These are phyloP conservation scores for Pristionchus exspectatus DNA, from an alignment of 2,888 invertebrate genomes.

Conservation along the genomic window DNA sequence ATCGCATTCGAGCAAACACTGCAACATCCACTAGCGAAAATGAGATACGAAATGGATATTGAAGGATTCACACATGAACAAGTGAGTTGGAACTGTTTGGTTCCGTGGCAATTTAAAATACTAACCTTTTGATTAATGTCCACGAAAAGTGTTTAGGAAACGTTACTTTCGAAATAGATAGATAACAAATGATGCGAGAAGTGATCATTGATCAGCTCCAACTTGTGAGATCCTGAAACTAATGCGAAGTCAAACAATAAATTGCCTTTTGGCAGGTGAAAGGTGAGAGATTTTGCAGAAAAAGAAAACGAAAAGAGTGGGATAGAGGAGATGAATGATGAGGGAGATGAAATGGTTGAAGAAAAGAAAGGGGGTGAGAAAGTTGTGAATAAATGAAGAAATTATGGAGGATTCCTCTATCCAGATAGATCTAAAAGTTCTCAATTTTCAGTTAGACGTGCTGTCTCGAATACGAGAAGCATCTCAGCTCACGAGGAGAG, in stretches of 20 bases:
- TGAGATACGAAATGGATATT: slow-evolving; percentile 72
- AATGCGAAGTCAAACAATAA: not conserved
- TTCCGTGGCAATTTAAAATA: too few relatives aligned
- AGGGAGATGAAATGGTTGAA: not conserved
- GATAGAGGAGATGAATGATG: not conserved
- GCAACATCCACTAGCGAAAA: slow-evolving; percentile 70
- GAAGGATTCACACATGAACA: slow-evolving; percentile 61
- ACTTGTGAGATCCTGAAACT: not conserved
- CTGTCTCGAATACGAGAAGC: slow-evolving; percentile 63
- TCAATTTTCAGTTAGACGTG: slow-evolving; percentile 59
- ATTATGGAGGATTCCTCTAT: not conserved
- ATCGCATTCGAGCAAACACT: slow-evolving; percentile 72
- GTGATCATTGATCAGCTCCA: not conserved
- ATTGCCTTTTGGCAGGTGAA: not conserved
- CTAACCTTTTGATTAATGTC: too few relatives aligned
- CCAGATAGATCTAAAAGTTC: not conserved
- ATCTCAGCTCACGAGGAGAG: slow-evolving; percentile 59
- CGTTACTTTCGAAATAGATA: too few relatives aligned
- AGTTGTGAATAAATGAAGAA: not conserved
- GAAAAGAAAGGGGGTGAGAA: not conserved
- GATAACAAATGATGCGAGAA: not conserved
- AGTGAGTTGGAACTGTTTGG: not conserved
- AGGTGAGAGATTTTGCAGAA: not conserved
- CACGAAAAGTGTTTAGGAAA: too few relatives aligned
- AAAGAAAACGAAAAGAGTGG: not conserved